Base-by-base conservation (phyloP, 1,140 invertebrate genomes). In the Rhyacophila brunnea region DNA sequence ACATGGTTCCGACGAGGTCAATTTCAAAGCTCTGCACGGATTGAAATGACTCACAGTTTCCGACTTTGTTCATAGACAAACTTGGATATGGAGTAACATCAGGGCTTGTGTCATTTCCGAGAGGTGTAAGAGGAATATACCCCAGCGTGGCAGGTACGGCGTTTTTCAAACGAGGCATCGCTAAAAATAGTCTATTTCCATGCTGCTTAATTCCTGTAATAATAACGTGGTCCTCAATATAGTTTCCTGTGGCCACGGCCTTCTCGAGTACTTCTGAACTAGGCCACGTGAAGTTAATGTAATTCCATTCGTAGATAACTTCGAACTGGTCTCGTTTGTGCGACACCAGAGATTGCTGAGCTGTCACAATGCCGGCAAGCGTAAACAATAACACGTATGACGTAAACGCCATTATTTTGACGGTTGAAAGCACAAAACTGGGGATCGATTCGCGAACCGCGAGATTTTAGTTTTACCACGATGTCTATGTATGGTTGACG, bases 11-110 rank as follows among this genome's bases (percentile, higher is more conserved):
- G 13, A 67, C 63, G 0, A 72, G 72, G 58, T 85, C 82, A n/a
- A 84, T 81, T 59, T 85, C 83, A 66, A 84, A 77, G 51, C 74
- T 78, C 50, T 82, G 80, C 0, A 84, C 81, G 35, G 77, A 77
- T 62, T 85, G 82, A 4, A 85, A 73, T 0, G 77, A 74, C 0
- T 38, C 57, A 64, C 83, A 85, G 34, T 70, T 62, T 0, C 69
- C 74, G 6, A 80, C 32, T n/a, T 70, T 69, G 61, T 85, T 81
- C 74, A 78, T 79, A 0, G 73, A 68, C 83, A 82, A 85, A 15
- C 62, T 76, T 0, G 83, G 83, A 47, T 73, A 85, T 0, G 83
- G 75, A n/a, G 7, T 13, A 2, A 53, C 17, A 3, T n/a, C 15
- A 10, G 1, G 2, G 11, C 44, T 11, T 6, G 17, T 43, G 2